A percentile compares a stretch with the other conserved stretches of the same genome.
phyloP scores from a whole-genome alignment of 1,140 invertebrate species.

The Heliconius hewitsoni region DNA sequence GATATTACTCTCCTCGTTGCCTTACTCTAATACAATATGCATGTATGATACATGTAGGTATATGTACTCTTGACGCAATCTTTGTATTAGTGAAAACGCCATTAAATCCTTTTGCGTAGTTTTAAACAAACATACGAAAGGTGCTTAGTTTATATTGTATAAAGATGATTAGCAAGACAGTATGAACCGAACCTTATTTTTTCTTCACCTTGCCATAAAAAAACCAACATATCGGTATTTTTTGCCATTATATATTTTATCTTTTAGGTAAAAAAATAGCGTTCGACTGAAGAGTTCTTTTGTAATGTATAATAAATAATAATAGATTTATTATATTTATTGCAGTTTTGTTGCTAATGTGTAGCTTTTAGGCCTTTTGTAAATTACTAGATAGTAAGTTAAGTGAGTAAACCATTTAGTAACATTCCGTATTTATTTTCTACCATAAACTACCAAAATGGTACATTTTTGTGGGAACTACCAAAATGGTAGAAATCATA shows the following conservation, averaged over 20 bases:
- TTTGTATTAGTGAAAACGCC: too few species aligned
- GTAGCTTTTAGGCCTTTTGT: slow-evolving; percentile 46
- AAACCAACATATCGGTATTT: slow-evolving; percentile 20
- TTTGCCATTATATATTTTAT: slow-evolving; percentile 19
- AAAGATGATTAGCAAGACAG: background rate
- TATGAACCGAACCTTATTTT: background rate
- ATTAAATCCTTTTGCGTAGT: too few species aligned
- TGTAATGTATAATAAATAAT: slow-evolving; percentile 46
- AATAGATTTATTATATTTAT: slow-evolving; percentile 54
- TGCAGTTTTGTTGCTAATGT: slow-evolving; percentile 59
- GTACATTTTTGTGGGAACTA: slow-evolving; percentile 38
- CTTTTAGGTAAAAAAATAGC: slow-evolving; percentile 19
- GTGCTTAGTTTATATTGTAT: too few species aligned
- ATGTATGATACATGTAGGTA: too few species aligned
- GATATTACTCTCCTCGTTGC: too few species aligned
- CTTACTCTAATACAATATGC: too few species aligned
- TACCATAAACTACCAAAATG: slow-evolving; percentile 34
- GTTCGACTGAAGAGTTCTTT: slow-evolving; percentile 38
- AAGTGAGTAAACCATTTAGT: background rate
- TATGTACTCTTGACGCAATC: too few species aligned
- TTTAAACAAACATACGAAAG: too few species aligned
- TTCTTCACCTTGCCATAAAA: slow-evolving; percentile 23
- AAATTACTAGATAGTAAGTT: slow-evolving; percentile 58
- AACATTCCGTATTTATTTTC: slow-evolving; percentile 68
- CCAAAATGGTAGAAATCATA: slow-evolving; percentile 1